Base-by-base conservation (phyloP, 2,888 invertebrate species). In the Aleiodes alternator region DNA sequence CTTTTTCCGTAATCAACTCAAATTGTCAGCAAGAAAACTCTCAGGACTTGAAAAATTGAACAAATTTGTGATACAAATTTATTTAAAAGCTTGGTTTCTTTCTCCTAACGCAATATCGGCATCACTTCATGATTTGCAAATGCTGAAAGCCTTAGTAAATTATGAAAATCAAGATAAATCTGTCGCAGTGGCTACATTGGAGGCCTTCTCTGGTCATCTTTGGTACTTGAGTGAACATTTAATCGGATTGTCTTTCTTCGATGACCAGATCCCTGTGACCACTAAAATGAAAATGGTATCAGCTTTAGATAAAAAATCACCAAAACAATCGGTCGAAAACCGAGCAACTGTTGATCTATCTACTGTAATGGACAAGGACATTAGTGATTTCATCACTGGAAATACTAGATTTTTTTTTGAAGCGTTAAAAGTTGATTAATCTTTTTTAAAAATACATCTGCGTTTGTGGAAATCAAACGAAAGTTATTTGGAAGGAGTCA, bases 1-100 rank as follows among this genome's bases (percentile, higher is more conserved):
- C 73, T 48, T 84, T 43, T 83, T 82, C 70, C 73, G 80, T 12
- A 50, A 75, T 4, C 74, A 80, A 51, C 82, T 81, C 16, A 69
- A 71, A 23, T 51, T 82, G 9, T 76, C 78, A 29, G 43, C 31
- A 9, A 53, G 9, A 48, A 80, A 81, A 73, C 16, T 76, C 31
- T 76, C 50, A n/a, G 51, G 48, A 6, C 11, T 83, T 12, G 9
- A 38, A 29, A 68, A 75, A 8, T 75, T 80, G 50, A 81, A 73
- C 72, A 11, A 77, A 12, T 82, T 80, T 69, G 59, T 81, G 59
- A 77, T 77, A 34, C 48, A 48, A 53, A 29, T 80, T 38, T 79
- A 80, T 51, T 73, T 80, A 8, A 76, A 77, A 57, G 56, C 64
- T 56, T 82, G 80, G 81, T 77, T 76, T 73, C 31, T n/a, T 31